phyloP scores from a whole-genome alignment of 2,113 vertebrate genomes.

The Colossoma macropomum region DNA sequence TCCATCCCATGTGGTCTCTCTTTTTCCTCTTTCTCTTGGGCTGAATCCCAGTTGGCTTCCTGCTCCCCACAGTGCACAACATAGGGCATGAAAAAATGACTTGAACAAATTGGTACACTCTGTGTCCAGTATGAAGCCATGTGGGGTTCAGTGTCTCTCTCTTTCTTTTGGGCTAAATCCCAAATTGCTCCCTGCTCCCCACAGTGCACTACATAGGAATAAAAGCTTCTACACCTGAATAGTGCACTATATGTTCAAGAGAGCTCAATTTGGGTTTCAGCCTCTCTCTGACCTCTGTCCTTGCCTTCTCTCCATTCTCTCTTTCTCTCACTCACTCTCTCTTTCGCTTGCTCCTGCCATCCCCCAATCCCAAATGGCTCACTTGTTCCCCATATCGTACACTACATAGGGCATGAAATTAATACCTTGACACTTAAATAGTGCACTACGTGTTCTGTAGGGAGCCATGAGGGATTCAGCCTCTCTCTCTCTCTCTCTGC shows the following conservation, averaged over 20 bases:
- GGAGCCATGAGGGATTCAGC: neutral
- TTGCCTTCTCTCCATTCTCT: no score
- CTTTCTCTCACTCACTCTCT: no score
- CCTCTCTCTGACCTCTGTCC: neutral
- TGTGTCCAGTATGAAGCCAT: neutral
- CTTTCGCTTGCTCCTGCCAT: no score
- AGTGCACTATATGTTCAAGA: neutral
- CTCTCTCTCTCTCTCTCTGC: neutral
- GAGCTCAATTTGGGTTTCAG: neutral
- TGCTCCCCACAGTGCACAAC: neutral
- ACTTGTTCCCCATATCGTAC: no score
- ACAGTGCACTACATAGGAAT: no score
- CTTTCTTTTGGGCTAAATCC: neutral
- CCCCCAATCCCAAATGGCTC: no score
- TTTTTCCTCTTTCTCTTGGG: neutral
- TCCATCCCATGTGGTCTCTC: neutral
- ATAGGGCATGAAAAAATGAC: neutral
- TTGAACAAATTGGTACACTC: neutral
- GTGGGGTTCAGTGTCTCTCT: neutral
- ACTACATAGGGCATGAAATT: no score
- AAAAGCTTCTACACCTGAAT: neutral
- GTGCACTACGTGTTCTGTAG: neutral
- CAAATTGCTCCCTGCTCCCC: neutral
- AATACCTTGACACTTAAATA: no score
- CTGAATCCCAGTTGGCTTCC: neutral